Conservation (phyloP, 1,140 invertebrate species). For the Panagrolaimus sp. region DNA sequence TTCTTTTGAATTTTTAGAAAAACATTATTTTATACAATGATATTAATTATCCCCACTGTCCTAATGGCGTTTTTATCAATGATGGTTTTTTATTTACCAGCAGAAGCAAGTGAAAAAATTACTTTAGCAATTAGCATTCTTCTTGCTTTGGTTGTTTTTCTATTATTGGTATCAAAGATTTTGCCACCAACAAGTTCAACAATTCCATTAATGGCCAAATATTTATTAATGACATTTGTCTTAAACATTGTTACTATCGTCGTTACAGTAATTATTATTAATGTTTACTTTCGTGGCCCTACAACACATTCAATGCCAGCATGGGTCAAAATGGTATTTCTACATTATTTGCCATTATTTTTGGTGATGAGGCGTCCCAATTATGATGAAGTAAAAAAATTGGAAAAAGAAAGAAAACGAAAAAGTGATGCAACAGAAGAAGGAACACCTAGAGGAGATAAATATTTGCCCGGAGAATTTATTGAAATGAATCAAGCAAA, state of each 20-base stretch:
- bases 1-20: slow-evolving; percentile 67
- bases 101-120: slow-evolving; percentile 72
- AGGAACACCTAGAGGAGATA: not conserved
- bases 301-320: slow-evolving; percentile 80
- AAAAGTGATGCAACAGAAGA: slow-evolving; percentile 13
- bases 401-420: not conserved
- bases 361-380: slow-evolving; percentile 42
- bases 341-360: slow-evolving; percentile 62
- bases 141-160: slow-evolving; percentile 94
- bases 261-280: slow-evolving; percentile 94
- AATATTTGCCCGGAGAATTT: slow-evolving; percentile 30
- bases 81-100: slow-evolving; percentile 16
- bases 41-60: slow-evolving; percentile 41
- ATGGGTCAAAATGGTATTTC: slow-evolving; percentile 82
- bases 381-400: not conserved
- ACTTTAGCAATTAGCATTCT: slow-evolving; percentile 95
- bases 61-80: slow-evolving; percentile 19
- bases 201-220: slow-evolving; percentile 91
- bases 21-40: slow-evolving; percentile 66
- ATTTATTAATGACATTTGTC: slow-evolving; percentile 95
- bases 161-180: slow-evolving; percentile 94
- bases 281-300: slow-evolving; percentile 97
- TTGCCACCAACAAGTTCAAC: slow-evolving; percentile 90
- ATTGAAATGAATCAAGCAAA: slow-evolving; percentile 26
- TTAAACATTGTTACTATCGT: slow-evolving; percentile 99